Evolutionary conservation across 2,113 vertebrate genomes (phyloP).

Genomic region (Phaethon lepturus): DNA sequence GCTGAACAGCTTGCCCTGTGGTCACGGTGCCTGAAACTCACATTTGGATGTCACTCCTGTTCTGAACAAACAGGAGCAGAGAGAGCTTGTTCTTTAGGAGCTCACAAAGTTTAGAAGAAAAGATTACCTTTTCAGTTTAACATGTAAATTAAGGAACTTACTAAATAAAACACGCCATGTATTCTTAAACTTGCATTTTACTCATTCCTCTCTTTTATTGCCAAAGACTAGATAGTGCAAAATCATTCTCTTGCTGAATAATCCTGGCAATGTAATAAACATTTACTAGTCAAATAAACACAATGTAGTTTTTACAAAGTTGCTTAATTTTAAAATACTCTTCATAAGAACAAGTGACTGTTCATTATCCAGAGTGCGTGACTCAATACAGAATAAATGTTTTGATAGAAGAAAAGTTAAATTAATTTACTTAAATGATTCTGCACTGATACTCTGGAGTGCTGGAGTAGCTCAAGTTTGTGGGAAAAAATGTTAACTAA

Average conservation of each 20-base stretch:
- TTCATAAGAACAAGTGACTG: neutral
- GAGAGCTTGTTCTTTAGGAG: neutral
- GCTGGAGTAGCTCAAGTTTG: neutral
- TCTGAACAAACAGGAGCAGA: neutral
- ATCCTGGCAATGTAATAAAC: neutral
- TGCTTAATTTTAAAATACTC: neutral
- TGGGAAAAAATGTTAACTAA: neutral
- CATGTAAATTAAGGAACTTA: neutral
- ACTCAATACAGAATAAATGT: neutral
- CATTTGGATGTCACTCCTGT: neutral
- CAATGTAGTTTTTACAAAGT: neutral
- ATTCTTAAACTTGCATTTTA: neutral
- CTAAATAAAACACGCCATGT: neutral
- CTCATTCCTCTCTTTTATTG: neutral
- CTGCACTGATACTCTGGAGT: neutral
- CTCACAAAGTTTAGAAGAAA: neutral
- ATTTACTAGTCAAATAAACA: neutral
- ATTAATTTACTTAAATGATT: neutral
- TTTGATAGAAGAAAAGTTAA: neutral
- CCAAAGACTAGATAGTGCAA: neutral
- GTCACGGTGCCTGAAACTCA: neutral
- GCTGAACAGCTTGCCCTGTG: neutral
- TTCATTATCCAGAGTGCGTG: neutral
- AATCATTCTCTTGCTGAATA: neutral
- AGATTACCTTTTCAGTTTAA: neutral